Percentiles rank a stretch among this genome's conserved stretches.
phyloP scores from a whole-genome alignment of 2,888 invertebrate species.

The Argyresthia goedartella region DNA sequence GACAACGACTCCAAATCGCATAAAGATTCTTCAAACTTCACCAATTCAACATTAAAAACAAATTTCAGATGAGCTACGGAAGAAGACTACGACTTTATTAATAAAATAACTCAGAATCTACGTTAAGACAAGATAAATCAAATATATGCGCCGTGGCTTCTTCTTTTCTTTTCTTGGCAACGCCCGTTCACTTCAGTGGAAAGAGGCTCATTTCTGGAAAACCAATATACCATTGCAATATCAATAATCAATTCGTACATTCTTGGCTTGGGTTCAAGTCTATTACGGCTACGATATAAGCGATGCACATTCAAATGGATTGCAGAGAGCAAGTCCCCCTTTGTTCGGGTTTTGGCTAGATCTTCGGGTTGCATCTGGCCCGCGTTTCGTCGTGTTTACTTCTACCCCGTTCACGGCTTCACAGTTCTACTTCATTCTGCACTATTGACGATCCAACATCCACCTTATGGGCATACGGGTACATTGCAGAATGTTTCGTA shows the following conservation, averaged over 20 bases:
- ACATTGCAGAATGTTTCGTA: no score
- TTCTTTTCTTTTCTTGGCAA: slow-evolving; percentile 11
- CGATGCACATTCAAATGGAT: slow-evolving; percentile 47
- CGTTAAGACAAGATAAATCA: slow-evolving; percentile 11
- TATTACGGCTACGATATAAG: slow-evolving; percentile 38
- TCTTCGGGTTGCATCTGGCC: slow-evolving; percentile 27
- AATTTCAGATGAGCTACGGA: background rate
- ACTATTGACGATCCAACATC: background rate
- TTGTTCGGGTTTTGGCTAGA: slow-evolving; percentile 26
- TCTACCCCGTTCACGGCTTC: background rate
- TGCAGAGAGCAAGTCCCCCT: slow-evolving; percentile 25
- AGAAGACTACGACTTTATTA: slow-evolving; percentile 5
- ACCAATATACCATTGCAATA: slow-evolving; percentile 61
- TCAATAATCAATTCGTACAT: slow-evolving; percentile 70
- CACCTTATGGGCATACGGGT: no score
- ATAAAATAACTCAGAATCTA: slow-evolving; percentile 7
- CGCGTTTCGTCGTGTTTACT: slow-evolving; percentile 3
- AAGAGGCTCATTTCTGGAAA: slow-evolving; percentile 37
- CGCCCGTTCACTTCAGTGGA: slow-evolving; percentile 11
- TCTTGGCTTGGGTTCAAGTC: slow-evolving; percentile 65
- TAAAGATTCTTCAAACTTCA: slow-evolving; percentile 19
- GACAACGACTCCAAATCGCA: background rate
- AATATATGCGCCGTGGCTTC: slow-evolving; percentile 8
- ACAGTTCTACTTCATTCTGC: background rate
- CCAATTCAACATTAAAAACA: slow-evolving; percentile 4